phyloP scores from a whole-genome alignment of 2,888 invertebrate species.

The Troilus luridus region DNA sequence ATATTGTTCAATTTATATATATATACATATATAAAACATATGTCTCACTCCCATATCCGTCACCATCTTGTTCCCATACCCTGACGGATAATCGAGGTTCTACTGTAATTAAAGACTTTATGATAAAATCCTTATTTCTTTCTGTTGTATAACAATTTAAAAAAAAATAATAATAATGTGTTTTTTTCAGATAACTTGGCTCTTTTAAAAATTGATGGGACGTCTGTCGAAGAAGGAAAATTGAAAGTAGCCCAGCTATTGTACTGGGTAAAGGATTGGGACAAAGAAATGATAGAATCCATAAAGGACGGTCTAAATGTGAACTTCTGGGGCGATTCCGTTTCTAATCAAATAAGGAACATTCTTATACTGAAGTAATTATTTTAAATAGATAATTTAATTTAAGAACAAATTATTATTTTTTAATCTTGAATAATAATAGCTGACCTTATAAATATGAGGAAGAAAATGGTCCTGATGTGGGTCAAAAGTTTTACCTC shows the following conservation, averaged over 20 bases:
- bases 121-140: too few relatives aligned
- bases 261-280: constrained; percentile 64
- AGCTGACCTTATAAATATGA: too few relatives aligned
- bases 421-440: too few relatives aligned
- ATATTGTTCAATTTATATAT: too few relatives aligned
- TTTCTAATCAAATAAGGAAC: constrained; percentile 62
- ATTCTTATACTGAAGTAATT: constrained; percentile 60
- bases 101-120: too few relatives aligned
- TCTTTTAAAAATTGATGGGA: constrained; percentile 51
- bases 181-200: constrained; percentile 60
- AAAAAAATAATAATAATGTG: not conserved
- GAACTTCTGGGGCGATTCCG: constrained; percentile 60
- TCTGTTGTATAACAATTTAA: too few relatives aligned
- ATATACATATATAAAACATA: too few relatives aligned
- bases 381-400: not conserved
- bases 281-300: constrained; percentile 61
- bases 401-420: not conserved
- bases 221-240: not conserved
- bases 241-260: constrained; percentile 60
- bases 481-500: too few relatives aligned
- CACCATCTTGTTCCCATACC: too few relatives aligned
- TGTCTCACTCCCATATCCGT: too few relatives aligned
- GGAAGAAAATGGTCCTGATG: too few relatives aligned
- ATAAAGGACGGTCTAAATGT: constrained; percentile 59
- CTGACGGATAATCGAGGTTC: too few relatives aligned